Conservation (phyloP, 2,113 vertebrate genomes). For the Anoura caudifer region DNA sequence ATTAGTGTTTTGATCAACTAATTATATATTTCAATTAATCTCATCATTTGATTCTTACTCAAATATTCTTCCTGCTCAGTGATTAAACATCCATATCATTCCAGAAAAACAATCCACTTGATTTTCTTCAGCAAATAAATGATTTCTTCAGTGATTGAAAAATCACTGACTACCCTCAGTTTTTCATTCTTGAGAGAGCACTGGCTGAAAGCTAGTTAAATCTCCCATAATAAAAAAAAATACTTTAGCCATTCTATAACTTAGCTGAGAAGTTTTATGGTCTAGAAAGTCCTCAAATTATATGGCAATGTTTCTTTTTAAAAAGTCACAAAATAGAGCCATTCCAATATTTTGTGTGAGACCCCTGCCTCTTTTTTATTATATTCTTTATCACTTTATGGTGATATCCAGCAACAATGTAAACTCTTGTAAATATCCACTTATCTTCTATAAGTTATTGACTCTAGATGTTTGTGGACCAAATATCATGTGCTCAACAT, state of each 20-base stretch:
- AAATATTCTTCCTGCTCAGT: conserved; percentile 17
- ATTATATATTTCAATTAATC: conserved; percentile 28
- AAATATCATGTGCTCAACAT: neutral
- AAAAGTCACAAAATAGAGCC: neutral
- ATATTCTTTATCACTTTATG: neutral
- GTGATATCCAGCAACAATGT: neutral
- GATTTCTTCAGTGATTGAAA: too few relatives aligned
- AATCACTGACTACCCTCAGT: neutral
- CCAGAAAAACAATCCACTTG: neutral
- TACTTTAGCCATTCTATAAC: neutral
- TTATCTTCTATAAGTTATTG: neutral
- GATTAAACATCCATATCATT: neutral
- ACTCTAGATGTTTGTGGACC: neutral
- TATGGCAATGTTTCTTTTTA: neutral
- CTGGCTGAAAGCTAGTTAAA: neutral
- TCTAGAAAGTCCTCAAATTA: neutral
- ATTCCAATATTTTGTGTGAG: neutral
- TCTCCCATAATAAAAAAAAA: neutral
- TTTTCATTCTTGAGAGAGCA: neutral
- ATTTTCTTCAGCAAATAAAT: neutral
- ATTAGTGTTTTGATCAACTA: conserved; percentile 36
- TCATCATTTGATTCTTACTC: neutral
- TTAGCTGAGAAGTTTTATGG: neutral
- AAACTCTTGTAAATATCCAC: neutral
- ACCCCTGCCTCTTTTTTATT: neutral